Evolutionary conservation across 92 coral and sea anemone genomes (phyloP).

Genomic region (Heteractis magnifica): DNA sequence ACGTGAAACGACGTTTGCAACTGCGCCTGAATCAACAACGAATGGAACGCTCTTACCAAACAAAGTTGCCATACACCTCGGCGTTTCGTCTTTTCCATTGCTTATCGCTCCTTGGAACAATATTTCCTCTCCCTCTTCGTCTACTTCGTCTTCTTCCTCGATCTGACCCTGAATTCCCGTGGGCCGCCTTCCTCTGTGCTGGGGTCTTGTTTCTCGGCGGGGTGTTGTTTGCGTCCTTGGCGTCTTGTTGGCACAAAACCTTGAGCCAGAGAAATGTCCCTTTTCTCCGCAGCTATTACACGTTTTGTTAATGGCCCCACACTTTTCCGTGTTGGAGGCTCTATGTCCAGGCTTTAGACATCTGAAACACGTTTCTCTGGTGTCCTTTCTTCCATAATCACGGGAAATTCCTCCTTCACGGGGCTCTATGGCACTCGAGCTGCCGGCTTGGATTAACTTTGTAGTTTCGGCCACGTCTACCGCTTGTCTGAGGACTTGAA

Average conservation of each 20-base stretch:
- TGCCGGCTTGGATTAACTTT: neutral
- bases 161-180: conserved; percentile 25
- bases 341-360: conserved; percentile 25
- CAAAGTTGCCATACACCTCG: conserved; percentile 13
- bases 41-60: conserved; percentile 29
- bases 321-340: conserved; percentile 28
- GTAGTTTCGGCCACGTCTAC: neutral
- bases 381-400: neutral
- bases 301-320: conserved; percentile 17
- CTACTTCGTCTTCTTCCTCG: neutral
- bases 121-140: conserved; percentile 1
- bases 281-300: conserved; percentile 35
- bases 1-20: conserved; percentile 16
- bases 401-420: conserved; percentile 17
- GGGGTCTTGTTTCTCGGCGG: neutral
- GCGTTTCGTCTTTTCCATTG: conserved; percentile 12
- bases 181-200: neutral
- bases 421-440: neutral
- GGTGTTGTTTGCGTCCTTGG: neutral
- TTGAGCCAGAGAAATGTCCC: conserved; percentile 43
- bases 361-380: conserved; percentile 23
- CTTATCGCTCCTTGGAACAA: conserved; percentile 18
- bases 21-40: conserved; percentile 30
- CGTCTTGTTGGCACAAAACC: conserved; percentile 14
- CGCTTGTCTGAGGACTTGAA: neutral